A percentile compares a stretch with the other conserved stretches of the same genome.
These are phyloP conservation scores for Erpobdella octoculata DNA, from an alignment of 2,888 invertebrate genomes.

Conservation along the genomic window DNA sequence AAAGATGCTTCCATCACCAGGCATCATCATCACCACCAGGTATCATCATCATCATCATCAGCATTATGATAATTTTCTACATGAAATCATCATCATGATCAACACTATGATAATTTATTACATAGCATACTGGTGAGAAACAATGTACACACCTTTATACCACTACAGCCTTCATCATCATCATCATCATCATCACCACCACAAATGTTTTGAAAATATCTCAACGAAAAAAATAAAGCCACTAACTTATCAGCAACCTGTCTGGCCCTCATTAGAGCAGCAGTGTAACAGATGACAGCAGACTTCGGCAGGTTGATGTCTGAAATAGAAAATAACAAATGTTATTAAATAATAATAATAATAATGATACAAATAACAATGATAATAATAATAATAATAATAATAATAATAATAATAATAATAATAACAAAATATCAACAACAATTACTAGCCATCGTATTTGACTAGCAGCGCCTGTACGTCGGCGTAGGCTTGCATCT, in stretches of 20 bases:
- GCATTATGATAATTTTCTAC: neutral
- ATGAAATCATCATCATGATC: neutral
- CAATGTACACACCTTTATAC: no score
- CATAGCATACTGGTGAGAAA: no score
- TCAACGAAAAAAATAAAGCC: neutral
- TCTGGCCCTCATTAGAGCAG: slow-evolving; percentile 83
- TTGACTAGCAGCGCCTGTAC: slow-evolving; percentile 84
- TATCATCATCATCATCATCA: neutral
- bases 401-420: neutral
- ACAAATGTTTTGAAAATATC: neutral
- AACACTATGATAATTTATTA: no score
- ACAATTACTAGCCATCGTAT: slow-evolving; percentile 62
- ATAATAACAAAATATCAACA: neutral
- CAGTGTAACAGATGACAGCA: slow-evolving; percentile 87
- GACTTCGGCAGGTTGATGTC: slow-evolving; percentile 88
- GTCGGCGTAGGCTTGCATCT: slow-evolving; percentile 92
- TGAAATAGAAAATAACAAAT: slow-evolving; percentile 38
- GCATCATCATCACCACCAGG: neutral
- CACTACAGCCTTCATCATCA: no score
- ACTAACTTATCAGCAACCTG: slow-evolving; percentile 71
- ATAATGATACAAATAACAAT: neutral
- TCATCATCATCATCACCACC: neutral
- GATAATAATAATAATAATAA: neutral
- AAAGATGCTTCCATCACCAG: neutral
- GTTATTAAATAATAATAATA: neutral